A percentile compares a stretch with the other conserved stretches of the same genome.
phyloP scores from a whole-genome alignment of 2,888 invertebrate genomes.

The Malthinus seriepunctatus region DNA sequence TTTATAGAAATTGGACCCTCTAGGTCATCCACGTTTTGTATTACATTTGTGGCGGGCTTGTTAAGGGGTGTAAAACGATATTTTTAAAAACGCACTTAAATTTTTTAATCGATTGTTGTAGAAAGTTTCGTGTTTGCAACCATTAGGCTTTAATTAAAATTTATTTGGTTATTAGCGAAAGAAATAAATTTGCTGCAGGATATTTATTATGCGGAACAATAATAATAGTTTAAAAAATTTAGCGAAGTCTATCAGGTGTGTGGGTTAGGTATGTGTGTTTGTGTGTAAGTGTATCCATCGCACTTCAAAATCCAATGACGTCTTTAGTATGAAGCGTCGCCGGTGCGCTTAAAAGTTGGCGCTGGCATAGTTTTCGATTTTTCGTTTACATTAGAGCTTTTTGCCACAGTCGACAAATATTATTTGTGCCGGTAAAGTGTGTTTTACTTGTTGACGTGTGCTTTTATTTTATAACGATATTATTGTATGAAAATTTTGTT shows the following conservation, averaged over 20 bases:
- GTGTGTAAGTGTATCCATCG: constrained; percentile 16
- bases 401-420: constrained; percentile 29
- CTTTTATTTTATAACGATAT: constrained; percentile 28
- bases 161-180: too few species aligned
- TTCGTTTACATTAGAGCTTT: constrained; percentile 35
- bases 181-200: too few species aligned
- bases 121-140: too few species aligned
- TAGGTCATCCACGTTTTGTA: too few species aligned
- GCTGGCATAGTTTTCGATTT: constrained; percentile 48
- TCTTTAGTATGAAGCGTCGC: constrained; percentile 30
- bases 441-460: constrained; percentile 37
- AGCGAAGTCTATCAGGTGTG: constrained; percentile 3
- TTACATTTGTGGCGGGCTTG: too few species aligned
- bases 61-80: too few species aligned
- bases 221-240: constrained; percentile 13
- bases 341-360: constrained; percentile 40
- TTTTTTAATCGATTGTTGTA: too few species aligned
- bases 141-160: too few species aligned
- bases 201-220: not conserved
- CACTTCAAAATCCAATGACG: constrained; percentile 27
- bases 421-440: constrained; percentile 37
- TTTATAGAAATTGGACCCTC: too few species aligned
- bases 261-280: too few species aligned
- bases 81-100: too few species aligned
- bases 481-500: constrained; percentile 25